phyloP scores from a whole-genome alignment of 1,140 invertebrate species.

The Caenorhabditis inopinata region DNA sequence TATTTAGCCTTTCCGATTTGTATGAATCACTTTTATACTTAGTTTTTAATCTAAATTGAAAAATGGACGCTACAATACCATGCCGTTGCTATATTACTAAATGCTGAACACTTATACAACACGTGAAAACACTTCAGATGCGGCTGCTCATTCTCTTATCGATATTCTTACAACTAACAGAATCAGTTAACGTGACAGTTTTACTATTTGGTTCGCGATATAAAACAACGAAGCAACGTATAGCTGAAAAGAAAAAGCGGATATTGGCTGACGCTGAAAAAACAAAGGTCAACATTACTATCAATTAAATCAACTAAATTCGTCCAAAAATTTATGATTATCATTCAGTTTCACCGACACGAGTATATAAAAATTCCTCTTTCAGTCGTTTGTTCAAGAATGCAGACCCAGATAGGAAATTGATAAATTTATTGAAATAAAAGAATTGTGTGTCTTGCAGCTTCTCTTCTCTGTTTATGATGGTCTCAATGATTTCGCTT shows the following conservation, averaged over 20 bases:
- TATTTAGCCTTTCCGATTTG: background rate
- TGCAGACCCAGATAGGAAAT: too few relatives aligned
- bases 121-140: background rate
- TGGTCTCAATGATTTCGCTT: slow-evolving; percentile 5
- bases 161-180: background rate
- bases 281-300: background rate
- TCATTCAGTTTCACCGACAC: too few relatives aligned
- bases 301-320: too few relatives aligned
- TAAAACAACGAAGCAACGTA: background rate
- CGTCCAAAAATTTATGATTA: background rate
- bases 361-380: too few relatives aligned
- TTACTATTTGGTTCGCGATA: slow-evolving; percentile 2
- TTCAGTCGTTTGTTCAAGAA: too few relatives aligned
- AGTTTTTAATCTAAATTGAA: background rate
- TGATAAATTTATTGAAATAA: too few relatives aligned
- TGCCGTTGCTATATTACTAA: background rate
- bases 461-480: background rate
- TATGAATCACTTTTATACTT: background rate
- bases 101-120: background rate
- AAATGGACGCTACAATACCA: background rate
- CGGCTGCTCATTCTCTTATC: background rate
- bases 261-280: background rate
- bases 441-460: background rate
- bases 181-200: background rate
- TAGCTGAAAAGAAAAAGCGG: background rate